A percentile compares a stretch with the other conserved stretches of the same genome.
phyloP scores from a whole-genome alignment of 2,888 invertebrate genomes.

The Rhingia rostrata region DNA sequence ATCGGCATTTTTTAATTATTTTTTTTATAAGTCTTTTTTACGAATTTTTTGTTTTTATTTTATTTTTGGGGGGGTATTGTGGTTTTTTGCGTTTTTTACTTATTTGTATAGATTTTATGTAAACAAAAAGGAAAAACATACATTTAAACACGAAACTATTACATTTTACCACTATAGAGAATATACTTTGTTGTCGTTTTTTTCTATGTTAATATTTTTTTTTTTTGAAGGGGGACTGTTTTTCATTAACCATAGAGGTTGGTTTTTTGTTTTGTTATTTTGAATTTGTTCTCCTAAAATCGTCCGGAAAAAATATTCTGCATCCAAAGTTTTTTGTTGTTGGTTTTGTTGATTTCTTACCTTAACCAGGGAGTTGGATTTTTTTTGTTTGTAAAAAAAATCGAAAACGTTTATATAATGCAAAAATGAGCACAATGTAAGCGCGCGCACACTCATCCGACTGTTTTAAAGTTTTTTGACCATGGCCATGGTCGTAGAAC shows the following conservation, averaged over 20 bases:
- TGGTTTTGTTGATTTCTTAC: constrained; percentile 50
- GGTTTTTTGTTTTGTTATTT: constrained; percentile 55
- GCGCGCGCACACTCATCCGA: constrained; percentile 39
- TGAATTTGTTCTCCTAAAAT: constrained; percentile 45
- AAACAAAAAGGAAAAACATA: constrained; percentile 70
- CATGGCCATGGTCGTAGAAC: constrained; percentile 28
- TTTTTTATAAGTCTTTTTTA: constrained; percentile 57
- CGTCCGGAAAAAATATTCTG: constrained; percentile 62
- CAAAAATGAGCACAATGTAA: constrained; percentile 57
- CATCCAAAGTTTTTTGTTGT: constrained; percentile 32
- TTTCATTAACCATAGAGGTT: constrained; percentile 47
- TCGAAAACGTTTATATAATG: constrained; percentile 47
- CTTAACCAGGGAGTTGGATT: constrained; percentile 47
- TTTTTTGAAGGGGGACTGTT: constrained; percentile 46
- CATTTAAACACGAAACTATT: constrained; percentile 70
- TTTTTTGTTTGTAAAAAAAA: constrained; percentile 47
- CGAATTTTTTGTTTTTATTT: constrained; percentile 50
- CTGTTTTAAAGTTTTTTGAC: constrained; percentile 18
- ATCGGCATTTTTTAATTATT: constrained; percentile 63
- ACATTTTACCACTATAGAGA: constrained; percentile 69
- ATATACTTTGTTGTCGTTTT: constrained; percentile 65
- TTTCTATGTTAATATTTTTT: constrained; percentile 53
- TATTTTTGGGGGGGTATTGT: constrained; percentile 47
- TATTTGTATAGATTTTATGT: constrained; percentile 44
- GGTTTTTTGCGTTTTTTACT: constrained; percentile 44